Conservation (phyloP, 2,797 vertebrate species). For the Cephalopachus bancanus region DNA sequence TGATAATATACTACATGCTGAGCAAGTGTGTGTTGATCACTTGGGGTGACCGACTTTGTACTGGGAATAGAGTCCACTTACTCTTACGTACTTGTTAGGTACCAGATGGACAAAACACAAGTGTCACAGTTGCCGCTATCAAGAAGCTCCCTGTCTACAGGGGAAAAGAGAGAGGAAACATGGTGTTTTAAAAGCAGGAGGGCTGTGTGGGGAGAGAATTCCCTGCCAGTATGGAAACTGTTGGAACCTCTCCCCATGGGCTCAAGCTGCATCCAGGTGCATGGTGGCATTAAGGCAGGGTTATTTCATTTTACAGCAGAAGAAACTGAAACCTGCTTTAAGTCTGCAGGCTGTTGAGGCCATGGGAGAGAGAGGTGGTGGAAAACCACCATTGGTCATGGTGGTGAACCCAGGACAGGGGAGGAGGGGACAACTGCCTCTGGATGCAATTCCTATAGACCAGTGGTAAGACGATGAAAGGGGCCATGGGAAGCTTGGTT, state of each 20-base stretch:
- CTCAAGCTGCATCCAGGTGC: neutral
- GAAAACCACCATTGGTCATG: neutral
- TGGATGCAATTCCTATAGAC: neutral
- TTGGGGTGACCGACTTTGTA: neutral
- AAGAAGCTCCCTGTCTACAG: neutral
- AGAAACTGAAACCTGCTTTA: neutral
- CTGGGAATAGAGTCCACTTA: neutral
- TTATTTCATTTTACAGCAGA: neutral
- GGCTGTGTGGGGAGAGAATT: neutral
- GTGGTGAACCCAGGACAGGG: neutral
- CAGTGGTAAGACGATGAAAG: accelerated
- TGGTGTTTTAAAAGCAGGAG: neutral
- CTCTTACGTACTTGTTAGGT: neutral
- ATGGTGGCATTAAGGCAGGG: neutral
- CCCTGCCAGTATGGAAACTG: accelerated
- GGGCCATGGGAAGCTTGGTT: too few relatives aligned
- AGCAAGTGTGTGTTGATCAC: neutral
- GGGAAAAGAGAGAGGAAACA: neutral
- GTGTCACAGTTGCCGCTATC: neutral
- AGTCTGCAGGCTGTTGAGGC: neutral
- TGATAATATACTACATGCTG: neutral
- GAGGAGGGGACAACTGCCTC: neutral
- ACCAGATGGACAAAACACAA: neutral
- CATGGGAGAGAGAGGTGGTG: neutral
- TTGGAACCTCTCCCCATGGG: neutral